Evolutionary conservation across 2,113 vertebrate species (phyloP).

Genomic region (Melanotaenia duboulayi): DNA sequence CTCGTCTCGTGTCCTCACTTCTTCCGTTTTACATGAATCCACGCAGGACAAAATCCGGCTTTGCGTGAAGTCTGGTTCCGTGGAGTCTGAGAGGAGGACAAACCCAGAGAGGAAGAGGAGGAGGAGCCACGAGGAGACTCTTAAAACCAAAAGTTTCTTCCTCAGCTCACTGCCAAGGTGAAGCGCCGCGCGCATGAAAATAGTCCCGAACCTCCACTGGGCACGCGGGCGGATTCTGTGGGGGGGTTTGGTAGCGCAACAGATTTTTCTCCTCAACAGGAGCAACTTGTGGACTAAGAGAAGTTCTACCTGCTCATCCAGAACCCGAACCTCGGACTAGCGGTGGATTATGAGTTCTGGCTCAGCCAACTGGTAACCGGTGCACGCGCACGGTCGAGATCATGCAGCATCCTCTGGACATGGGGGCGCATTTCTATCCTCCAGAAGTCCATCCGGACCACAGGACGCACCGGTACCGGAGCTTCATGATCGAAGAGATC

Average conservation of each 20-base stretch:
- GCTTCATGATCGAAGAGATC: constrained; percentile 99
- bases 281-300: neutral
- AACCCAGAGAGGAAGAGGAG: constrained; percentile 33
- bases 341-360: constrained; percentile 47
- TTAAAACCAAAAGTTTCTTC: constrained; percentile 66
- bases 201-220: constrained; percentile 22
- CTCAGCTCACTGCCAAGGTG: constrained; percentile 65
- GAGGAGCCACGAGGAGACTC: constrained; percentile 58
- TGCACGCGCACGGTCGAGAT: constrained; percentile 51
- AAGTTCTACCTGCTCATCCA: neutral
- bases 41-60: constrained; percentile 26
- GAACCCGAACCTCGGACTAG: constrained; percentile 24
- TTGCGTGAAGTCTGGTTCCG: constrained; percentile 53
- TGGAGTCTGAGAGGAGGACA: constrained; percentile 27
- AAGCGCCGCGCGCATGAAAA: constrained; percentile 51
- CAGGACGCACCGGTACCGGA: constrained; percentile 95
- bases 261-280: neutral
- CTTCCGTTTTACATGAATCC: constrained; percentile 50
- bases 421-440: constrained; percentile 89
- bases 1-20: constrained; percentile 33
- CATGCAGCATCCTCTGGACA: constrained; percentile 93
- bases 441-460: constrained; percentile 89
- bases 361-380: constrained; percentile 23
- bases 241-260: constrained; percentile 15
- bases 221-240: constrained; percentile 21